Conservation (phyloP, 2,113 vertebrate species). For the Asarcornis scutulata region DNA sequence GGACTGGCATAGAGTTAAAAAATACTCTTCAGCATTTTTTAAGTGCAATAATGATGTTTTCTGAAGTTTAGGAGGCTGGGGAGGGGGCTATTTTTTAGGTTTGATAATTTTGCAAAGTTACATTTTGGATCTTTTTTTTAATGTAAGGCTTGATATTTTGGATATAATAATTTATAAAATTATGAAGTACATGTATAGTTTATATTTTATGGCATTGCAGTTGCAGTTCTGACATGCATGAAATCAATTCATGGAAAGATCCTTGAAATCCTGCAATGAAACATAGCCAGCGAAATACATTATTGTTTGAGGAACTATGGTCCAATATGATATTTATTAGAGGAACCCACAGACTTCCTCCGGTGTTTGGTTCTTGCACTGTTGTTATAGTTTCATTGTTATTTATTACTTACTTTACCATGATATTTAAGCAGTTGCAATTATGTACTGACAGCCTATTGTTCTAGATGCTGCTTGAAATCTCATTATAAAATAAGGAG, state of each 20-base stretch:
- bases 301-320: neutral
- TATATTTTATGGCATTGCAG: neutral
- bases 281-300: neutral
- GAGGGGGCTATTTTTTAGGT: accelerated
- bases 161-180: neutral
- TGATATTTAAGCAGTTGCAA: neutral
- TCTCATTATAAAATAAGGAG: neutral
- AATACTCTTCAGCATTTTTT: neutral
- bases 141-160: neutral
- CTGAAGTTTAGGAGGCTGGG: neutral
- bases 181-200: neutral
- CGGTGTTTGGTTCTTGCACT: neutral
- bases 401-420: neutral
- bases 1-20: neutral
- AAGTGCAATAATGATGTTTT: neutral
- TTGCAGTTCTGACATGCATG: neutral
- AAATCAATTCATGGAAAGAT: neutral
- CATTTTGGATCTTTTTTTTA: neutral
- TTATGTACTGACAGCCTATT: neutral
- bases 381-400: neutral
- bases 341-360: neutral
- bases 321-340: neutral
- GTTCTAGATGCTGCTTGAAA: neutral
- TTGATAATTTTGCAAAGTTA: neutral
- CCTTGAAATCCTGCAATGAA: neutral